These are phyloP conservation scores for Diplodus puntazzo DNA, from an alignment of 2,797 vertebrate genomes.

Conservation along the genomic window DNA sequence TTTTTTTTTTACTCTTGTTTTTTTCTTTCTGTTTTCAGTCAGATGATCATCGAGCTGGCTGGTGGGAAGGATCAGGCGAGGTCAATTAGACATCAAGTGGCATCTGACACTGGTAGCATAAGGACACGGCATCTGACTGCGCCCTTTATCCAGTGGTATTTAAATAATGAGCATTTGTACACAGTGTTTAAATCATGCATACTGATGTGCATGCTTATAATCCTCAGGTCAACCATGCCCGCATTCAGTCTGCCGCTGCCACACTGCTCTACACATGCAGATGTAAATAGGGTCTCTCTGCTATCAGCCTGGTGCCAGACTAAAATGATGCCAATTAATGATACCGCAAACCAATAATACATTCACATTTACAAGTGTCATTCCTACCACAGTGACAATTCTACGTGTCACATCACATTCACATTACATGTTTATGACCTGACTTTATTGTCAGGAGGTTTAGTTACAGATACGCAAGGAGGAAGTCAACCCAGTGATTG, in stretches of 20 bases:
- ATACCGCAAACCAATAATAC: too few species aligned
- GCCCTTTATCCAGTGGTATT: constrained; percentile 19
- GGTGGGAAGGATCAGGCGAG: constrained; percentile 18
- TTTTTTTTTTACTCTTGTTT: background rate
- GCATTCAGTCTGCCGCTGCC: background rate
- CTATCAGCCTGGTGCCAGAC: too few species aligned
- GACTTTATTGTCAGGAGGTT: too few species aligned
- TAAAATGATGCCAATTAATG: too few species aligned
- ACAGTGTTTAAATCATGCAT: constrained; percentile 1
- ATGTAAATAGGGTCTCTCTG: background rate
- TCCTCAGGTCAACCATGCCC: background rate
- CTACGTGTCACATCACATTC: too few species aligned
- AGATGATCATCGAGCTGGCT: constrained; percentile 12
- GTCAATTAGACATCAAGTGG: constrained; percentile 27
- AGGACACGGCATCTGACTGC: constrained; percentile 24
- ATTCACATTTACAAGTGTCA: too few species aligned
- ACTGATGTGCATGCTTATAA: background rate
- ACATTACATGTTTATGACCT: too few species aligned
- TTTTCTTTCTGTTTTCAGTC: constrained; percentile 25
- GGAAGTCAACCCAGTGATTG: too few species aligned
- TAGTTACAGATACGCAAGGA: too few species aligned
- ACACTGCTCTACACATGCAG: background rate
- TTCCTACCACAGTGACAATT: too few species aligned
- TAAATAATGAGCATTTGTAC: constrained; percentile 15
- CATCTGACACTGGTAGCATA: constrained; percentile 10